phyloP scores from a whole-genome alignment of 2,113 vertebrate species.

The Fregetta grallaria region DNA sequence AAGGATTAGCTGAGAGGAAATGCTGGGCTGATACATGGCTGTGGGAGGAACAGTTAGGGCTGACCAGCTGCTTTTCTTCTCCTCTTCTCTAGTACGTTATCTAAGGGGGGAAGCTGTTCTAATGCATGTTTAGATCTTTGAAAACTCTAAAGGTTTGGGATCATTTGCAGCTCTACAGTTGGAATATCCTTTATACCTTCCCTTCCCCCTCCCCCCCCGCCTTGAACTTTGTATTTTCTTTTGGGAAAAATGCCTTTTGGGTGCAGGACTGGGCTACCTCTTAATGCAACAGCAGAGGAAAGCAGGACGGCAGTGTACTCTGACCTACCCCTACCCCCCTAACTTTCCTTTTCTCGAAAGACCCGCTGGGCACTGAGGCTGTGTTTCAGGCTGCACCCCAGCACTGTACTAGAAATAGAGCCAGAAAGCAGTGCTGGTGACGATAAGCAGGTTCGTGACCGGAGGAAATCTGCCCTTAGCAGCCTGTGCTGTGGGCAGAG shows the following conservation, averaged over 20 bases:
- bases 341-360: background rate
- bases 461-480: background rate
- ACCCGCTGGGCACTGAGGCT: background rate
- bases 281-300: background rate
- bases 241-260: background rate
- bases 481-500: background rate
- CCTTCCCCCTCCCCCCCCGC: no score
- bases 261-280: background rate
- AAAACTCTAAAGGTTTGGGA: background rate
- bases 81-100: fast-evolving
- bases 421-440: background rate
- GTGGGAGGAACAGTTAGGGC: background rate
- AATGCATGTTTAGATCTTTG: background rate
- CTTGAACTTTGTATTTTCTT: background rate
- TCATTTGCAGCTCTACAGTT: fast-evolving
- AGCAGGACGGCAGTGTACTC: background rate
- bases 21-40: background rate
- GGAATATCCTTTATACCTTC: background rate
- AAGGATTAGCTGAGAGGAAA: background rate
- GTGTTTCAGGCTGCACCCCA: background rate
- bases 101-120: background rate
- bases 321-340: fast-evolving
- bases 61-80: background rate
- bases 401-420: background rate
- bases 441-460: background rate